Conservation (phyloP, 2,113 vertebrate species). For the Pterophyllum scalare region DNA sequence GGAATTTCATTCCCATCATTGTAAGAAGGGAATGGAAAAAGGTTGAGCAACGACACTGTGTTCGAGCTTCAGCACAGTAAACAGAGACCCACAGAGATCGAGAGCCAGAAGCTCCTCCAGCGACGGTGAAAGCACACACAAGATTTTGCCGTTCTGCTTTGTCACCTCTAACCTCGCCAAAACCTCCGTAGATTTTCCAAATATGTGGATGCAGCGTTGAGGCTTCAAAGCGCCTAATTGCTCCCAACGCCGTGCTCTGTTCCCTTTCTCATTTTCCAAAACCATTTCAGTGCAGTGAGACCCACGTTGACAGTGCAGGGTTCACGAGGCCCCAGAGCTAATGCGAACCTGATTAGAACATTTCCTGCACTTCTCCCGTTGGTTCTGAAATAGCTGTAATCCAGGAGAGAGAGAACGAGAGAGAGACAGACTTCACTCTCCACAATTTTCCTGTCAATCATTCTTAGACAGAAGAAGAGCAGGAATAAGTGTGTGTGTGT, state of each 20-base stretch:
- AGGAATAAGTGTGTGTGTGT: conserved; percentile 29
- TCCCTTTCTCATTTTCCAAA: conserved; percentile 41
- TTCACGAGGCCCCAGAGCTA: conserved; percentile 45
- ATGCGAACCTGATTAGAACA: conserved; percentile 66
- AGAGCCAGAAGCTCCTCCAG: conserved; percentile 12
- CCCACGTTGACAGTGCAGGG: conserved; percentile 26
- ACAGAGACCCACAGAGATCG: background rate
- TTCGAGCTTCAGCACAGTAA: background rate
- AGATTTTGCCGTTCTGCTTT: conserved; percentile 17
- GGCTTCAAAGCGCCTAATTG: conserved; percentile 65
- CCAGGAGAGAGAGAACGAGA: conserved; percentile 53
- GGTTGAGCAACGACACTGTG: conserved; percentile 35
- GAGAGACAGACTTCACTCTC: conserved; percentile 33
- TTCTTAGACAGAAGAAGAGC: conserved; percentile 40
- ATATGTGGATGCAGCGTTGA: conserved; percentile 37
- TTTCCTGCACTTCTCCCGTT: conserved; percentile 71
- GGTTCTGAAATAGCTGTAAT: conserved; percentile 57
- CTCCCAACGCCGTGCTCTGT: conserved; percentile 50
- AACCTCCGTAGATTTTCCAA: conserved; percentile 33
- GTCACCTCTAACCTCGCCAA: conserved; percentile 41
- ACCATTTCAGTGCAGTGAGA: conserved; percentile 57
- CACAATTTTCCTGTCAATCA: conserved; percentile 19
- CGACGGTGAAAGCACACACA: background rate
- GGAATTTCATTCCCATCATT: conserved; percentile 27
- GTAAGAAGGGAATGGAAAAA: conserved; percentile 18